Evolutionary conservation across 1,140 invertebrate species (phyloP).

Genomic region (Leptopilina boulardi): DNA sequence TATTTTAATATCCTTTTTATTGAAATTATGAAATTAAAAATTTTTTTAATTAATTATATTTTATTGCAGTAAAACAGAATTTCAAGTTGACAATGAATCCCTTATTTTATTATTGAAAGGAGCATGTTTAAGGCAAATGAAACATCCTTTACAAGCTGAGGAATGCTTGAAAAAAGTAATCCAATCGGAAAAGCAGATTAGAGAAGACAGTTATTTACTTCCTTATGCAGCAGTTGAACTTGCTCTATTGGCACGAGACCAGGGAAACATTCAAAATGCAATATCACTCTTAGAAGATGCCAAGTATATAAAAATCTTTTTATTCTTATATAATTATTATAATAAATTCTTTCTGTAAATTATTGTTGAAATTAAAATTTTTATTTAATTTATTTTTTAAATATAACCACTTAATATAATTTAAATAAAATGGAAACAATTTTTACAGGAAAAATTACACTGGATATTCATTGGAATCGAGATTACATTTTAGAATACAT

Average conservation of each 20-base stretch:
- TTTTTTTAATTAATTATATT: conserved; percentile 38
- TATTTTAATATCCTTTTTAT: not conserved
- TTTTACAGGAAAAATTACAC: conserved; percentile 89
- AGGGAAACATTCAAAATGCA: conserved; percentile 82
- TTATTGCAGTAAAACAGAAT: conserved; percentile 75
- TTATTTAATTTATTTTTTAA: conserved; percentile 18
- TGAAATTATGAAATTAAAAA: too few species aligned
- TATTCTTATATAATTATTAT: conserved; percentile 75
- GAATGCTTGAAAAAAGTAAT: conserved; percentile 85
- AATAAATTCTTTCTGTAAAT: not conserved
- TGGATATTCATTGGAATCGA: conserved; percentile 92
- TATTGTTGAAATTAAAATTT: conserved; percentile 6
- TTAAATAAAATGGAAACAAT: conserved; percentile 30
- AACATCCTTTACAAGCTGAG: conserved; percentile 84
- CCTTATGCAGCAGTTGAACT: conserved; percentile 93
- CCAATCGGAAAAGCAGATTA: conserved; percentile 85
- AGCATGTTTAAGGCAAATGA: conserved; percentile 87
- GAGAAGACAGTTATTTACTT: conserved; percentile 89
- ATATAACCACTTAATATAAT: not conserved
- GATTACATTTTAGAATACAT: conserved; percentile 95
- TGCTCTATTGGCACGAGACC: conserved; percentile 84
- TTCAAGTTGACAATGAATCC: conserved; percentile 86
- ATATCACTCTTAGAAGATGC: conserved; percentile 87
- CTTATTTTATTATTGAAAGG: conserved; percentile 89
- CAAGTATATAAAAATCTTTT: conserved; percentile 79